Evolutionary conservation across 1,140 invertebrate species (phyloP).

Genomic region (Philopotamus ludificatus): DNA sequence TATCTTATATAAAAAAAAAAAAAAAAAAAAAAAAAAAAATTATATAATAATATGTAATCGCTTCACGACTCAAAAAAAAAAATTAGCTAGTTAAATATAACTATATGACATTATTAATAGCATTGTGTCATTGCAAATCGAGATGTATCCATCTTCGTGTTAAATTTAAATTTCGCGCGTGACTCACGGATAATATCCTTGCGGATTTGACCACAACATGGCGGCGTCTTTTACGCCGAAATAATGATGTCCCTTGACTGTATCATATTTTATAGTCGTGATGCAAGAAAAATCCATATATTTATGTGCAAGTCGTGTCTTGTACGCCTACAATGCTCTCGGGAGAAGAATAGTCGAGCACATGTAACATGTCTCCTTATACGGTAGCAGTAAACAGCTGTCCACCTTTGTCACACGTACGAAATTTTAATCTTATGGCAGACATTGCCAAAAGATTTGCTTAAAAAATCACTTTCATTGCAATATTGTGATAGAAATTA

Average conservation of each 20-base stretch:
- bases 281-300: background rate
- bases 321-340: background rate
- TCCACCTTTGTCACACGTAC: background rate
- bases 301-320: background rate
- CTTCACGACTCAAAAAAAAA: too few relatives aligned
- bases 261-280: background rate
- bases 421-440: too few relatives aligned
- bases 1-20: too few relatives aligned
- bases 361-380: slow-evolving; percentile 1
- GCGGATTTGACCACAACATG: background rate
- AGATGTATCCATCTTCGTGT: background rate
- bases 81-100: too few relatives aligned
- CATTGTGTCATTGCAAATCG: background rate
- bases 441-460: too few relatives aligned
- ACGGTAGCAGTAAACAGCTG: slow-evolving; percentile 1
- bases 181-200: background rate
- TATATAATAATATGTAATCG: too few relatives aligned
- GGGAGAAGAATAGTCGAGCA: background rate
- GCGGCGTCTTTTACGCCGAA: background rate
- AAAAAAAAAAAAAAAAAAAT: too few relatives aligned
- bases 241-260: background rate
- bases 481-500: too few relatives aligned
- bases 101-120: too few relatives aligned
- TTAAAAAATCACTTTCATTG: too few relatives aligned
- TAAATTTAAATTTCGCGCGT: background rate